Percentiles rank a stretch among this genome's conserved stretches.
These are phyloP conservation scores for Hipposideros armiger DNA, from an alignment of 2,113 vertebrate genomes.

Conservation along the genomic window DNA sequence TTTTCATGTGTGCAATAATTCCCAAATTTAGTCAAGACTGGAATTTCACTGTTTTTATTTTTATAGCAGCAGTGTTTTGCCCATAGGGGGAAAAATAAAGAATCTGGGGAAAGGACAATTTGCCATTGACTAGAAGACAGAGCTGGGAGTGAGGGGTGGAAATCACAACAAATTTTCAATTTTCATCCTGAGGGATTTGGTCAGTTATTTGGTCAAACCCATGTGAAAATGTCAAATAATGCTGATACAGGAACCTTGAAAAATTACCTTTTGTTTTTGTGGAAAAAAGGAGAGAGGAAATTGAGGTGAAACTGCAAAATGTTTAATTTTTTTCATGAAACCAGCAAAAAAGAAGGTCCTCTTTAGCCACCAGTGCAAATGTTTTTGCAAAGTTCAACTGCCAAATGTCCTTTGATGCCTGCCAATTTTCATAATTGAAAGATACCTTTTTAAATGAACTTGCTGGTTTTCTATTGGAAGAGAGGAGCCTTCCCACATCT, in stretches of 20 bases:
- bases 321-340: conserved; percentile 45
- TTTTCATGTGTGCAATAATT: conserved; percentile 60
- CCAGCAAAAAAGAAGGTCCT: conserved; percentile 71
- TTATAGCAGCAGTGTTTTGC: conserved; percentile 61
- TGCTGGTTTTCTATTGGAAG: conserved; percentile 69
- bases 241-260: conserved; percentile 61
- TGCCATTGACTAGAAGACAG: conserved; percentile 16
- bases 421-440: conserved; percentile 76
- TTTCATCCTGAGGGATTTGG: conserved; percentile 60
- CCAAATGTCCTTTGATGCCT: conserved; percentile 60
- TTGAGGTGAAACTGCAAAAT: conserved; percentile 69
- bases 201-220: background rate
- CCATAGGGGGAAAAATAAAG: conserved; percentile 17
- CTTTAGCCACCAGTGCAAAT: conserved; percentile 46
- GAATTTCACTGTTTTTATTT: conserved; percentile 72
- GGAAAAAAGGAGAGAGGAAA: conserved; percentile 77
- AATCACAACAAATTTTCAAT: conserved; percentile 47
- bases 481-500: conserved; percentile 62
- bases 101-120: conserved; percentile 63
- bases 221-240: conserved; percentile 53
- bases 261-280: conserved; percentile 75
- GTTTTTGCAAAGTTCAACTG: conserved; percentile 67
- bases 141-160: background rate
- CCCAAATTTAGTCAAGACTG: conserved; percentile 78
- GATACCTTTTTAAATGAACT: conserved; percentile 74